Evolutionary conservation across 2,888 invertebrate species (phyloP), one percentile per base, ranked within the genome.

Genomic region (Stramonita haemastoma): DNA sequence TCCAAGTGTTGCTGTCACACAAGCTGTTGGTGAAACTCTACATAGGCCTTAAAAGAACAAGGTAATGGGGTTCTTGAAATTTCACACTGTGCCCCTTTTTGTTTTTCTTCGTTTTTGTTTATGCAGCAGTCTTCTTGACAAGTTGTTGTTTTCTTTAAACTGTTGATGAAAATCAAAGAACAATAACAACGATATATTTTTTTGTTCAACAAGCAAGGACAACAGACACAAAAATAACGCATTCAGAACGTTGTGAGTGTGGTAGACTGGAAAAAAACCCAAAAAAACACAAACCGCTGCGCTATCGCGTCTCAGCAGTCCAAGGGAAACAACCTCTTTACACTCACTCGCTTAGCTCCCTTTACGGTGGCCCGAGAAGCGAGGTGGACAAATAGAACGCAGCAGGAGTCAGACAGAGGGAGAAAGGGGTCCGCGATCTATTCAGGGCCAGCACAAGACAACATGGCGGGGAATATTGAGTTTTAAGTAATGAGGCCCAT

Each of bases 401-500:
- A 85, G 89, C 85, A 73, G 89, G 85, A 70, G 84, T 46, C 46
- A 66, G 56, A 57, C 36, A 46, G 66, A 66, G 73, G n/a, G 34
- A 56, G 83, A 66, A 89, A 73, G 56, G 85, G 46, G n/a, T 29
- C 73, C 89, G 11, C n/a, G 73, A 36, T 13, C 89, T 85, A 73
- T 89, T 89, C 73, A 85, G 85, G 29, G 2, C 29, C 66, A 5
- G 89, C 89, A 73, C 89, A 85, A 85, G 85, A 70, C 85, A 85
- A 85, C 85, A 89, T 70, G 73, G 70, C 89, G 66, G 46, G 29
- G 85, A 89, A 85, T 89, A 89, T 89, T 89, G 89, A 89, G 89
- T 89, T 89, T 89, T 89, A 85, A 85, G 89, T 89, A 89, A 89
- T 85, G 89, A 89, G 89, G 89, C 89, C 89, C 85, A 89, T 89